Evolutionary conservation across 37 sponge, comb jelly and placozoan species (phyloP).

Genomic region (Halichondria panicea): DNA sequence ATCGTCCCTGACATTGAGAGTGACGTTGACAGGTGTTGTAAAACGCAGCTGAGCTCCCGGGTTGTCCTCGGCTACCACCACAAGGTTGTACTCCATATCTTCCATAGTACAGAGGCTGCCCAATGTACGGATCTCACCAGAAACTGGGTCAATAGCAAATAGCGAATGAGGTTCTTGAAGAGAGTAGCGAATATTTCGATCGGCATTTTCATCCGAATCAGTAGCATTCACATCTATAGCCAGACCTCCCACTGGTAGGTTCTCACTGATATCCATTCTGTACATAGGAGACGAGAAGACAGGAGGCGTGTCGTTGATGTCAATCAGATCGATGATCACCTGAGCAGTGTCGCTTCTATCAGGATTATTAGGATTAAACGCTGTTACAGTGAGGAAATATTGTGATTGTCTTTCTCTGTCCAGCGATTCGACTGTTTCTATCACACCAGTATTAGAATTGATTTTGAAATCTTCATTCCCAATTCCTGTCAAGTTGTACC

Average conservation of each 20-base stretch:
- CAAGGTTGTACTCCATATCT: constrained; percentile 7
- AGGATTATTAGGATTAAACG: constrained; percentile 57
- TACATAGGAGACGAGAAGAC: constrained; percentile 23
- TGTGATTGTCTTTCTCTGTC: constrained; percentile 32
- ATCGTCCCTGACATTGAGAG: constrained; percentile 46
- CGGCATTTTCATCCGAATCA: constrained; percentile 27
- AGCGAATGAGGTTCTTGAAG: neutral
- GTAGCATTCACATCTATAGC: constrained; percentile 34
- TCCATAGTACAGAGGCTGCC: constrained; percentile 4
- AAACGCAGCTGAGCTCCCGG: constrained; percentile 25
- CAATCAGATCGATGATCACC: constrained; percentile 43
- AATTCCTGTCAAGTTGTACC: constrained; percentile 18
- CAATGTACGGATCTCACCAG: constrained; percentile 39
- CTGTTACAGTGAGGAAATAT: constrained; percentile 60
- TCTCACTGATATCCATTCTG: constrained; percentile 28
- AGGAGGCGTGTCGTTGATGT: constrained; percentile 79
- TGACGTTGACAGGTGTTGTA: constrained; percentile 23
- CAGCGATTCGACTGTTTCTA: constrained; percentile 15
- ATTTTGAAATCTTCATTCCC: constrained; percentile 36
- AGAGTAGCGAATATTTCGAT: neutral
- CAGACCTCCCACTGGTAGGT: constrained; percentile 9
- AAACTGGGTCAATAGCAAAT: constrained; percentile 29
- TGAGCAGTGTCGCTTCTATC: constrained; percentile 16
- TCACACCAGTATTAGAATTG: constrained; percentile 21
- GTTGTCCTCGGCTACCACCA: constrained; percentile 34